Conservation (phyloP, 2,113 vertebrate genomes). For the Eubucco bourcierii region DNA sequence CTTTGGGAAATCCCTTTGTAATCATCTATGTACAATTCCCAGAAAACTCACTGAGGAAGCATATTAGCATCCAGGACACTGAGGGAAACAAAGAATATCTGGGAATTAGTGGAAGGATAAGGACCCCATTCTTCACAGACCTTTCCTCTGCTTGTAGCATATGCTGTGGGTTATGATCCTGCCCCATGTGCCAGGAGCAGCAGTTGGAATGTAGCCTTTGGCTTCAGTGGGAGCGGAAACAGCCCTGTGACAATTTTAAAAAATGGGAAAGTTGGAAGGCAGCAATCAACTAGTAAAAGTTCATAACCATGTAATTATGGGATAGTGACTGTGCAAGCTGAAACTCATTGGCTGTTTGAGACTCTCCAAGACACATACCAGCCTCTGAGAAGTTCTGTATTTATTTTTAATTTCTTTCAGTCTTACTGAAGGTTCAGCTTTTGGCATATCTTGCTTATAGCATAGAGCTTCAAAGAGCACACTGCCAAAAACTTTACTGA, state of each 20-base stretch:
- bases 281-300: conserved; percentile 30
- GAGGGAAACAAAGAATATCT: neutral
- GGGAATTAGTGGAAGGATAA: neutral
- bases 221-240: neutral
- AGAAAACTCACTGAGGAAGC: neutral
- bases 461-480: neutral
- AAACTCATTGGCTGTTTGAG: conserved; percentile 33
- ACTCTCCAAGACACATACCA: neutral
- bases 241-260: conserved; percentile 12
- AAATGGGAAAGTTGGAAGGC: conserved; percentile 13
- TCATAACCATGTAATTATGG: conserved; percentile 14
- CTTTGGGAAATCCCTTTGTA: neutral
- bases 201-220: neutral
- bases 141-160: neutral
- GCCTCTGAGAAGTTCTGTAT: neutral
- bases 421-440: neutral
- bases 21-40: neutral
- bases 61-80: neutral
- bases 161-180: neutral
- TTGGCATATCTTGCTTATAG: neutral
- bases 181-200: neutral
- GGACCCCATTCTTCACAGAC: neutral
- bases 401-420: conserved; percentile 28
- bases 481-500: neutral
- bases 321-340: neutral